Evolutionary conservation across 2,113 vertebrate genomes (phyloP).

Genomic region (Pseudopipra pipra): DNA sequence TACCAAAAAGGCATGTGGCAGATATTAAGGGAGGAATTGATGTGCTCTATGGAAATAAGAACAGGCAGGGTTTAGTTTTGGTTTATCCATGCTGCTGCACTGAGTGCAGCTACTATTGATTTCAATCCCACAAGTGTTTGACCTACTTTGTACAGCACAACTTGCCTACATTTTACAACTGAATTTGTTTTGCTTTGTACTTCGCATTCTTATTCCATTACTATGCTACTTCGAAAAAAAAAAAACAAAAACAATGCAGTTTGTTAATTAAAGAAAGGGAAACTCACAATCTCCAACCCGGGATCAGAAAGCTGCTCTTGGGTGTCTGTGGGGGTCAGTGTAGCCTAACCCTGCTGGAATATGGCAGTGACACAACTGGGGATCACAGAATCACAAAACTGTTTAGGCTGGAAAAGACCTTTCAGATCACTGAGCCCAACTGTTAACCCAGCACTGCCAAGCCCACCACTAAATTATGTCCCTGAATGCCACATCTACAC

Average conservation of each 20-base stretch:
- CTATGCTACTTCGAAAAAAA: neutral
- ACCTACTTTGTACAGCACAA: neutral
- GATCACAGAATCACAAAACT: neutral
- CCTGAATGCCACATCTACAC: neutral
- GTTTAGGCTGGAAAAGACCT: neutral
- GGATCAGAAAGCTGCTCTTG: fast-evolving
- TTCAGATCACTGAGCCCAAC: fast-evolving
- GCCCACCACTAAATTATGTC: neutral
- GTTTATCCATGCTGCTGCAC: neutral
- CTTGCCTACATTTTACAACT: neutral
- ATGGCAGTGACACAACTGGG: neutral
- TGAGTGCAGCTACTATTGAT: neutral
- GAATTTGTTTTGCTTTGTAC: neutral
- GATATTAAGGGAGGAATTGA: neutral
- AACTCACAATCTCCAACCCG: neutral
- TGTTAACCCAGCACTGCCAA: neutral
- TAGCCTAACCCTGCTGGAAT: neutral
- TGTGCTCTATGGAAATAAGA: neutral
- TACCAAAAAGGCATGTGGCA: neutral
- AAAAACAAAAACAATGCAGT: neutral
- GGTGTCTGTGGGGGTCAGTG: fast-evolving
- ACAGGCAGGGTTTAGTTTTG: neutral
- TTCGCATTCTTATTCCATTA: neutral
- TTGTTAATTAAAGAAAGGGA: neutral
- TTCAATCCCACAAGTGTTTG: neutral